Percentiles rank a stretch among this genome's conserved stretches.
These are phyloP conservation scores for Colletes gigas DNA, from an alignment of 1,140 invertebrate species.

Conservation along the genomic window DNA sequence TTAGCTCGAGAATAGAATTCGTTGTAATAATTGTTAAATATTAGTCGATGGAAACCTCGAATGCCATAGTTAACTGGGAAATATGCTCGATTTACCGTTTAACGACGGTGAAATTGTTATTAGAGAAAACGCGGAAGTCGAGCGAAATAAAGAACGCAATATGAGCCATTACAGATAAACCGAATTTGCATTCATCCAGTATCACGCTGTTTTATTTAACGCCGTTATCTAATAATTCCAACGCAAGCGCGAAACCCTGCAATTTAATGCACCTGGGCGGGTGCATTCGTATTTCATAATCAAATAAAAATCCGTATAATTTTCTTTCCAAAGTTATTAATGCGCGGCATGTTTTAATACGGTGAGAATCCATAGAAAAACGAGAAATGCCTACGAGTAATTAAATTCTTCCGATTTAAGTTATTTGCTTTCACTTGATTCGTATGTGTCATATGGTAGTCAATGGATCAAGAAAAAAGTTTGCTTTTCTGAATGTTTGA, in stretches of 20 bases:
- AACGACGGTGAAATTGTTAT: conserved; percentile 35
- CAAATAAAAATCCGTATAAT: conserved; percentile 19
- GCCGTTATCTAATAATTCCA: conserved; percentile 46
- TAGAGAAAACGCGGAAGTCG: background rate
- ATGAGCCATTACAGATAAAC: conserved; percentile 41
- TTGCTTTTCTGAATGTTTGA: too few relatives aligned
- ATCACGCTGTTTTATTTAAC: conserved; percentile 25
- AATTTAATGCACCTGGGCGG: conserved; percentile 16
- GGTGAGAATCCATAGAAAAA: background rate
- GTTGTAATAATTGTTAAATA: background rate
- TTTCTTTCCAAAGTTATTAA: background rate
- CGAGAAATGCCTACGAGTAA: background rate
- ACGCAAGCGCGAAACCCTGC: background rate
- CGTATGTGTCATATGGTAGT: too few relatives aligned
- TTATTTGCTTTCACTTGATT: too few relatives aligned
- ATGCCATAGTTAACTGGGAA: background rate
- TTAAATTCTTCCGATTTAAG: too few relatives aligned
- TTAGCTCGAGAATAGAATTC: background rate
- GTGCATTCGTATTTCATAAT: conserved; percentile 10
- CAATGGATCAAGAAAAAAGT: too few relatives aligned
- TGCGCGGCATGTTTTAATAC: background rate
- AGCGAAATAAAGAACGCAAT: conserved; percentile 22
- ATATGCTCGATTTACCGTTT: conserved; percentile 25
- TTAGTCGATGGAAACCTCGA: background rate
- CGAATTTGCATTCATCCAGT: conserved; percentile 42